Percentiles rank a stretch among this genome's conserved stretches.
phyloP scores from a whole-genome alignment of 2,797 vertebrate genomes.

The Galaxias olidus region DNA sequence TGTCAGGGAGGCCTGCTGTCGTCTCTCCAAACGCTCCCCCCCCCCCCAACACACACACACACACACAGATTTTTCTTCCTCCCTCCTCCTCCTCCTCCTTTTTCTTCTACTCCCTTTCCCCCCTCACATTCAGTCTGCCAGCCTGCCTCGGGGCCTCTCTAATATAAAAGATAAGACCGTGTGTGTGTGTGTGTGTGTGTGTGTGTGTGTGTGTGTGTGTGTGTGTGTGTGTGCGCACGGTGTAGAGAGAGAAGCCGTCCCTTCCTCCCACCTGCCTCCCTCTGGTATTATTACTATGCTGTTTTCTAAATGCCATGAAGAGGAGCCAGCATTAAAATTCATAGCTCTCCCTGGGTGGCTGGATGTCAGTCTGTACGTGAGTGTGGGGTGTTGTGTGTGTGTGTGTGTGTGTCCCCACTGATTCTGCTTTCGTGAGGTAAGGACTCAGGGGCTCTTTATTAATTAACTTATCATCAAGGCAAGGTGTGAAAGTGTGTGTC shows the following conservation, averaged over 20 bases:
- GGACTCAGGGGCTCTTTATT: too few species aligned
- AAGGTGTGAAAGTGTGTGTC: too few species aligned
- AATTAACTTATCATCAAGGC: too few species aligned
- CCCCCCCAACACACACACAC: conserved; percentile 12
- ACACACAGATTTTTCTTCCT: not conserved
- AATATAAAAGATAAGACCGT: not conserved
- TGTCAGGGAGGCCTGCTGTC: not conserved
- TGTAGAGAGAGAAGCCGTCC: not conserved
- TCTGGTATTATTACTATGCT: too few species aligned
- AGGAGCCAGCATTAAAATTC: too few species aligned
- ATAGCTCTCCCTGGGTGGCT: too few species aligned
- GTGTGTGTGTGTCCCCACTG: too few species aligned
- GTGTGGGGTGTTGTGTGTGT: too few species aligned
- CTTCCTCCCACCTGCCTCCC: not conserved
- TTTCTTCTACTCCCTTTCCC: not conserved
- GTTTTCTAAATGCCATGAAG: not conserved
- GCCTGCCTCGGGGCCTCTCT: not conserved
- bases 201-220: not conserved
- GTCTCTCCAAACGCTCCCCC: not conserved
- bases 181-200: not conserved
- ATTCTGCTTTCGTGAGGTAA: too few species aligned
- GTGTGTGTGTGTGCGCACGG: not conserved
- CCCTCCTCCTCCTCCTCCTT: conserved; percentile 9
- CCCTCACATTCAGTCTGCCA: not conserved
- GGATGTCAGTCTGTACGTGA: too few species aligned